phyloP scores from a whole-genome alignment of 2,797 vertebrate species.

The Acanthopagrus latus region DNA sequence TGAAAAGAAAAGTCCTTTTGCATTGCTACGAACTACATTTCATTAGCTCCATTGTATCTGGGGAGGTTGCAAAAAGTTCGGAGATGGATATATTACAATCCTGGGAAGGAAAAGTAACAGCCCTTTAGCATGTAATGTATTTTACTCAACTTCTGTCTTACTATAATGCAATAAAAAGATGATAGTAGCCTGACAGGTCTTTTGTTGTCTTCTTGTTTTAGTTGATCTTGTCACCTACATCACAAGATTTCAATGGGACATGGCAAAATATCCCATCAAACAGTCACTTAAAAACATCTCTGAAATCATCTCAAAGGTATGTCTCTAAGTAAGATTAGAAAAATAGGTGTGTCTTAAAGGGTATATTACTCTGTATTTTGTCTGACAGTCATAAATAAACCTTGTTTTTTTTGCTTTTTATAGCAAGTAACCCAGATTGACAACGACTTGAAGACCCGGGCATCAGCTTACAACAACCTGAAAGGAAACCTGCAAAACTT shows the following conservation, averaged over 20 bases:
- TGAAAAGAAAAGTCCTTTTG: background rate
- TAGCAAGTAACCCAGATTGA: slow-evolving; percentile 98
- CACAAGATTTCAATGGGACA: slow-evolving; percentile 99
- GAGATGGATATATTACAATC: background rate
- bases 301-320: slow-evolving; percentile 96
- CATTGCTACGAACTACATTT: background rate
- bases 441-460: slow-evolving; percentile 96
- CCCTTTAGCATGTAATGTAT: background rate
- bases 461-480: slow-evolving; percentile 96
- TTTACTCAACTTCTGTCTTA: background rate
- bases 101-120: background rate
- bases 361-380: background rate
- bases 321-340: background rate
- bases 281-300: slow-evolving; percentile 99
- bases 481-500: slow-evolving; percentile 98
- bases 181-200: background rate
- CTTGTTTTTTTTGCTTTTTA: slow-evolving; percentile 1
- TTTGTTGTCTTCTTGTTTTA: slow-evolving; percentile 69
- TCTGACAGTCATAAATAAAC: background rate
- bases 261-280: slow-evolving; percentile 99
- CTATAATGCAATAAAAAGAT: background rate
- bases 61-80: background rate
- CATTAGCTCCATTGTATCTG: background rate
- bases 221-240: slow-evolving; percentile 98
- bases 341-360: background rate